These are phyloP conservation scores for Heterodera carotae DNA, from an alignment of 1,140 invertebrate genomes.

Conservation along the genomic window DNA sequence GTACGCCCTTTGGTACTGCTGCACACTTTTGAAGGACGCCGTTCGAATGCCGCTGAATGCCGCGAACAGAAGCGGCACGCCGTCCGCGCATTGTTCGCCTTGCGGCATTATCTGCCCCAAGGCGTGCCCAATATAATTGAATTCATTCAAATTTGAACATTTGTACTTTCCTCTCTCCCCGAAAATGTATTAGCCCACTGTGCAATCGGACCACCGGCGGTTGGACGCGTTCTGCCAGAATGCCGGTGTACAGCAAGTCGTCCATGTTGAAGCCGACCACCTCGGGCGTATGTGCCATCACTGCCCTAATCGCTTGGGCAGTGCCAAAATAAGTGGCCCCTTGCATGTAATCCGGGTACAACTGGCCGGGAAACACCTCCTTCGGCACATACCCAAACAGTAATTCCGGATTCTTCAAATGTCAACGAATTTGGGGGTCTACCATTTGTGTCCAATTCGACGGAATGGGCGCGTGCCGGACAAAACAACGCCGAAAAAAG, in stretches of 20 bases:
- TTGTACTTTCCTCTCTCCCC: neutral
- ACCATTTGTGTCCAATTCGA: conserved; percentile 10
- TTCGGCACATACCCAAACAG: conserved; percentile 8
- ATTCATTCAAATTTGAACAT: too few species aligned
- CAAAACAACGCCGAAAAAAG: conserved; percentile 18
- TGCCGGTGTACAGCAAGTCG: conserved; percentile 21
- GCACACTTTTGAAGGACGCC: neutral
- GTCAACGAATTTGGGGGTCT: too few species aligned
- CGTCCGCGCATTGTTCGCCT: too few species aligned
- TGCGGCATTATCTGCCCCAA: too few species aligned
- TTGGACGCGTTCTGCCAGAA: conserved; percentile 11
- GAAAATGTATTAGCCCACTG: neutral
- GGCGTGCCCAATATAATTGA: too few species aligned
- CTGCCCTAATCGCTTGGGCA: conserved; percentile 14
- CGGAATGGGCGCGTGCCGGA: neutral
- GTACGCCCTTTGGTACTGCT: neutral
- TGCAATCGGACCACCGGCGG: neutral
- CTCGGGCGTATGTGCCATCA: conserved; percentile 18
- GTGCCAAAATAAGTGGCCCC: conserved; percentile 25
- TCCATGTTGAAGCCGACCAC: conserved; percentile 25
- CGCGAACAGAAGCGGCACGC: neutral
- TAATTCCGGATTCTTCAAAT: too few species aligned
- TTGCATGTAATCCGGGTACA: conserved; percentile 16
- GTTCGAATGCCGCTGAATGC: neutral
- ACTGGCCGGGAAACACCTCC: neutral